phyloP scores from a whole-genome alignment of 2,113 vertebrate genomes.

The Pundamilia nyererei region DNA sequence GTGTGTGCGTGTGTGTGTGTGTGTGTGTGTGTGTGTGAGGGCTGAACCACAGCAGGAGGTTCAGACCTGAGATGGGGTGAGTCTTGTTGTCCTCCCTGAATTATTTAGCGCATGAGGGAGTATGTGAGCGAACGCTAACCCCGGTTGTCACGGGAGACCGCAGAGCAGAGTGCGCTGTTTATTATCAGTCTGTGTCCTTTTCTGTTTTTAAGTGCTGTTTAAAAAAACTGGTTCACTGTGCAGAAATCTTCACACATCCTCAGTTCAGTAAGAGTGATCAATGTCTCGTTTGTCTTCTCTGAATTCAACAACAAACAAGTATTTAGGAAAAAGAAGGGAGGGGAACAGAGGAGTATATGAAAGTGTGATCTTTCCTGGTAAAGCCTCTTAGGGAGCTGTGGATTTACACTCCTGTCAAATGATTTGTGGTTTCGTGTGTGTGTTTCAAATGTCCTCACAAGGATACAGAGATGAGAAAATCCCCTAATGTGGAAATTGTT shows the following conservation, averaged over 20 bases:
- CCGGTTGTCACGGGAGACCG: background rate
- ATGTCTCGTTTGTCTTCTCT: slow-evolving; percentile 24
- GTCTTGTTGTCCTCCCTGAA: slow-evolving; percentile 60
- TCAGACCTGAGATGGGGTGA: slow-evolving; percentile 51
- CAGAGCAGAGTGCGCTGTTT: background rate
- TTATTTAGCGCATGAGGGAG: slow-evolving; percentile 54
- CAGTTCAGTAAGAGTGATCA: background rate
- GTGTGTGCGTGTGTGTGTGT: background rate
- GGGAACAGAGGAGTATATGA: background rate
- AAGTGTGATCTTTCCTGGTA: slow-evolving; percentile 49
- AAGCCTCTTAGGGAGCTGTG: slow-evolving; percentile 49
- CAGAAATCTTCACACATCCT: background rate
- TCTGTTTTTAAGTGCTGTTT: background rate
- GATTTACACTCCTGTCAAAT: slow-evolving; percentile 49
- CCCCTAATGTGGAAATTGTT: background rate
- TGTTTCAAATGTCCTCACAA: slow-evolving; percentile 16
- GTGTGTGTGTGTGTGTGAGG: background rate
- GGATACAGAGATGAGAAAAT: background rate
- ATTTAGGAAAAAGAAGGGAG: background rate
- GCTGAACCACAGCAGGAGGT: slow-evolving; percentile 40
- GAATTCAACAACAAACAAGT: slow-evolving; percentile 33
- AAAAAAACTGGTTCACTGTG: background rate
- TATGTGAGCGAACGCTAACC: slow-evolving; percentile 6
- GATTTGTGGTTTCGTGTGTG: slow-evolving; percentile 23
- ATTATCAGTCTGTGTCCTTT: background rate